These are phyloP conservation scores for Myotis brandtii DNA, from an alignment of 2,113 vertebrate genomes.

Conservation along the genomic window DNA sequence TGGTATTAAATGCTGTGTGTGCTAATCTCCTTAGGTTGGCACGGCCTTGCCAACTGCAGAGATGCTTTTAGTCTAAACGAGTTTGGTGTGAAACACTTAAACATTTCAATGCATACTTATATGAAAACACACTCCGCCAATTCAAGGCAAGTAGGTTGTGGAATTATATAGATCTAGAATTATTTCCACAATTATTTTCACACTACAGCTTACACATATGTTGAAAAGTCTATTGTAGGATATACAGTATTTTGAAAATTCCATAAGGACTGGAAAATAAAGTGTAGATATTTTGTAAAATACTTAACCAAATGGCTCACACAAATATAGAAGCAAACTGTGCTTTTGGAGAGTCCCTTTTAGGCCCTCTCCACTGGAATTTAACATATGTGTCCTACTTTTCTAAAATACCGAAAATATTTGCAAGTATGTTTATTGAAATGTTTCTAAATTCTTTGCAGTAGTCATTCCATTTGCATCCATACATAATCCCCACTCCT, in stretches of 20 bases:
- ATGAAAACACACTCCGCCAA: slow-evolving; percentile 73
- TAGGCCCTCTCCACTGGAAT: slow-evolving; percentile 76
- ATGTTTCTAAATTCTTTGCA: slow-evolving; percentile 83
- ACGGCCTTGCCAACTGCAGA: slow-evolving; percentile 51
- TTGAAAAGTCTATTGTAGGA: slow-evolving; percentile 80
- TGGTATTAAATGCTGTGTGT: slow-evolving; percentile 74
- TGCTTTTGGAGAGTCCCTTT: slow-evolving; percentile 80
- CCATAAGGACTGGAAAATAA: slow-evolving; percentile 83
- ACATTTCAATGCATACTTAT: slow-evolving; percentile 65
- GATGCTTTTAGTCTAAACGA: slow-evolving; percentile 55
- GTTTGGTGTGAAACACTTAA: slow-evolving; percentile 71
- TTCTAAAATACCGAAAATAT: slow-evolving; percentile 84
- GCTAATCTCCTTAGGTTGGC: slow-evolving; percentile 71
- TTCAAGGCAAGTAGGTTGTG: slow-evolving; percentile 76
- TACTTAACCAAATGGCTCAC: slow-evolving; percentile 78
- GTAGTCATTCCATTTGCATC: slow-evolving; percentile 77
- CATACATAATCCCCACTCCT: slow-evolving; percentile 76
- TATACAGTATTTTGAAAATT: slow-evolving; percentile 83
- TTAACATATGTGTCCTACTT: slow-evolving; percentile 84
- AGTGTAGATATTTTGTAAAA: slow-evolving; percentile 81
- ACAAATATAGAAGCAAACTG: slow-evolving; percentile 83
- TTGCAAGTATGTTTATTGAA: slow-evolving; percentile 85
- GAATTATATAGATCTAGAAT: slow-evolving; percentile 81
- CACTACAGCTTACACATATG: slow-evolving; percentile 80
- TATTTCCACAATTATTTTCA: slow-evolving; percentile 82